Evolutionary conservation across 1,140 invertebrate species (phyloP).

Genomic region (Bombus pascuorum): DNA sequence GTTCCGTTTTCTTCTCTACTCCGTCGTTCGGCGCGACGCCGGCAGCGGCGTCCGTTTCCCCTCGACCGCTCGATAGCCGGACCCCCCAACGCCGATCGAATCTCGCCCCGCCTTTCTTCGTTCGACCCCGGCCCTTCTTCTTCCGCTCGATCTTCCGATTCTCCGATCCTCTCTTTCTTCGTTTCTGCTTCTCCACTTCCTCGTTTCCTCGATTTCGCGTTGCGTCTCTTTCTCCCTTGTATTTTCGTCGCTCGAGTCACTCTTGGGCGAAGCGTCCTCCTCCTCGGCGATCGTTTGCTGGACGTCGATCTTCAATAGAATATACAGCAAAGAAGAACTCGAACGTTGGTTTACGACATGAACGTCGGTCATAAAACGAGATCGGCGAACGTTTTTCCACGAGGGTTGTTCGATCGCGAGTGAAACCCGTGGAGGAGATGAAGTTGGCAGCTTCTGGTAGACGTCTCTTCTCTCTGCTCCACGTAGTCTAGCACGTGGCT

Average conservation of each 20-base stretch:
- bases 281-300: not conserved
- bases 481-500: slow-evolving; percentile 71
- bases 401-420: not conserved
- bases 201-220: not conserved
- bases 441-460: slow-evolving; percentile 8
- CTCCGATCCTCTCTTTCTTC: too few relatives aligned
- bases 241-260: not conserved
- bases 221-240: too few relatives aligned
- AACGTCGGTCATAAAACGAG: not conserved
- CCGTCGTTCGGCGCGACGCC: not conserved
- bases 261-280: not conserved
- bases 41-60: slow-evolving; percentile 16
- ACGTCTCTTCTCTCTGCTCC: slow-evolving; percentile 11
- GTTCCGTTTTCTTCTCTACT: slow-evolving; percentile 3
- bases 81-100: slow-evolving; percentile 74
- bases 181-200: not conserved
- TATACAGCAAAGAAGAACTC: not conserved
- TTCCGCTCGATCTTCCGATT: slow-evolving; percentile 14
- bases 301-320: not conserved
- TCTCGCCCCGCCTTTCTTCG: slow-evolving; percentile 73
- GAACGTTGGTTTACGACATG: not conserved
- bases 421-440: not conserved
- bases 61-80: slow-evolving; percentile 33
- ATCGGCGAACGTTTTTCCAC: slow-evolving; percentile 1
- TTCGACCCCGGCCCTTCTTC: slow-evolving; percentile 53